Evolutionary conservation across 2,888 invertebrate genomes (phyloP), one percentile per base, ranked within the genome.

Genomic region (Calameuta filiformis): DNA sequence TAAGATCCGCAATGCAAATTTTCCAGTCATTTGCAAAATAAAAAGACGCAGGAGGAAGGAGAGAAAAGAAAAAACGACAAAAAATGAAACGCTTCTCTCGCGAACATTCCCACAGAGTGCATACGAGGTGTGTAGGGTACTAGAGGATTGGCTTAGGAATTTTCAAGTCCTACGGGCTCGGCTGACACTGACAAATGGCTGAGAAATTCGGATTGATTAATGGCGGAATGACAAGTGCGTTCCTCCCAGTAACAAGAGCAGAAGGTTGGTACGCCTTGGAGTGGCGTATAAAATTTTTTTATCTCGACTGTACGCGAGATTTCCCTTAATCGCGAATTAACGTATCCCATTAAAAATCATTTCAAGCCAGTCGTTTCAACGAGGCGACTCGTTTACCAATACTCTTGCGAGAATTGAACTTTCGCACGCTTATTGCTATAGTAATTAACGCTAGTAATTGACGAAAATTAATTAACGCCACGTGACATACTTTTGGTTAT

Each of bases 131-230:
- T 2, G 12, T 35, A 12, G 12, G 35, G 11, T 12, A 12, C 35
- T 11, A 1, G 35, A 35, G 35, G 23, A 56, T 56, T 56, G 56
- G 56, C 56, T 23, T 6, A 56, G 56, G 23, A 84, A 83, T 86
- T 87, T 86, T 86, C 84, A 83, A 86, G 83, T 83, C 84, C 81
- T 81, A 79, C 77, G 79, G 84, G 80, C 81, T 80, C 81, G 15
- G 12, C 75, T 81, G 88, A 87, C 88, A 85, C 81, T 87, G 88
- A 88, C 86, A 87, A 88, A 88, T 88, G 87, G 85, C 84, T 86
- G 81, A 82, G 81, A 83, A 79, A 81, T 80, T 81, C 81, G 83
- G 83, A 87, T 86, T 88, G 88, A 88, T 87, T 87, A 88, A 88
- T 87, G 87, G 85, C 78, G 77, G 82, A 77, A 77, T 76, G 77